Conservation (phyloP, 2,113 vertebrate genomes). For the Poeciliopsis retropinna region DNA sequence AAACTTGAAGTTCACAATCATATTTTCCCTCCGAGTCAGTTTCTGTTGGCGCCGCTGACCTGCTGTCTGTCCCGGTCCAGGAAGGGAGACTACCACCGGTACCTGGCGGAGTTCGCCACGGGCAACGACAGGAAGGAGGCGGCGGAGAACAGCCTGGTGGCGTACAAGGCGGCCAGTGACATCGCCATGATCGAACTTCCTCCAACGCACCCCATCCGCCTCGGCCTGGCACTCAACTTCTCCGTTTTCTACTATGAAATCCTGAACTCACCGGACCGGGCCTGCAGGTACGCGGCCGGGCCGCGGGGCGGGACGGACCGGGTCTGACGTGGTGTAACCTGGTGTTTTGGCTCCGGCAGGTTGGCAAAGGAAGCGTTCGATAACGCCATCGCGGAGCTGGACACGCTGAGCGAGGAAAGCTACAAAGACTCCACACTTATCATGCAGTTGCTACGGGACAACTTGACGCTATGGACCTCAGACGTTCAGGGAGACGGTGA, state of each 20-base stretch:
- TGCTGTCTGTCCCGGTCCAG: slow-evolving; percentile 64
- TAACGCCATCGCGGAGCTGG: slow-evolving; percentile 98
- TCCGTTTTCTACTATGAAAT: slow-evolving; percentile 99
- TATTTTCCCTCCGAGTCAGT: too few species aligned
- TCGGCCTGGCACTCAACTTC: slow-evolving; percentile 97
- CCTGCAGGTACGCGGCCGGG: slow-evolving; percentile 85
- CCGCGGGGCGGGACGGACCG: slow-evolving; percentile 59
- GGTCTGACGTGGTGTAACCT: slow-evolving; percentile 79
- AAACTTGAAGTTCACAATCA: too few species aligned
- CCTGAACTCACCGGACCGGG: slow-evolving; percentile 98
- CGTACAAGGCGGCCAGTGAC: slow-evolving; percentile 97
- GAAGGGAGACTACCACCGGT: slow-evolving; percentile 99
- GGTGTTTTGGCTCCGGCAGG: slow-evolving; percentile 19
- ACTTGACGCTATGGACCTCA: slow-evolving; percentile 99
- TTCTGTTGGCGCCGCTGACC: too few species aligned
- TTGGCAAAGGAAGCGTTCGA: slow-evolving; percentile 95
- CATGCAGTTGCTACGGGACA: slow-evolving; percentile 99
- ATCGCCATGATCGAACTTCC: slow-evolving; percentile 96
- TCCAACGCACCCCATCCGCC: slow-evolving; percentile 94
- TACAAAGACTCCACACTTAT: slow-evolving; percentile 99
- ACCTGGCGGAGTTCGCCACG: slow-evolving; percentile 97
- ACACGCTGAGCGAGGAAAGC: slow-evolving; percentile 98
- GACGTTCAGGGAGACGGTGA: slow-evolving; percentile 98
- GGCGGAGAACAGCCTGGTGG: slow-evolving; percentile 96
- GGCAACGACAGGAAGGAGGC: slow-evolving; percentile 98